phyloP scores from a whole-genome alignment of 64 coral and sea anemone genomes.

The Acropora yongei region DNA sequence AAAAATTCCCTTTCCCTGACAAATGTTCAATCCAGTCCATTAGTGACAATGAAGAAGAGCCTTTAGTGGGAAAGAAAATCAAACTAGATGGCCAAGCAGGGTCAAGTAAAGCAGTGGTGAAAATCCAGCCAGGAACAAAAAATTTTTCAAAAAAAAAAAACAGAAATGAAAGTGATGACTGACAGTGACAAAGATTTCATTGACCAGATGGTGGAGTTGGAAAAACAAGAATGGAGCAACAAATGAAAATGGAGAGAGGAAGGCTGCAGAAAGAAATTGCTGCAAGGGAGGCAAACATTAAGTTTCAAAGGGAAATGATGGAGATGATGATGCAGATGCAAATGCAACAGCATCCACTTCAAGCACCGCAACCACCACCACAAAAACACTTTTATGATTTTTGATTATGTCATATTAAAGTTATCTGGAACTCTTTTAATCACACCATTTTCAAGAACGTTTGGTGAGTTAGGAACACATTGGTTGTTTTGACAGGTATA shows the following conservation, averaged over 20 bases:
- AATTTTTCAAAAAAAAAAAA: slow-evolving; percentile 3
- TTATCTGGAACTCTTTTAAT: slow-evolving; percentile 37
- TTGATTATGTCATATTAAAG: not conserved
- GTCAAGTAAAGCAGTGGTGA: slow-evolving; percentile 34
- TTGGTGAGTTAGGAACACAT: slow-evolving; percentile 1
- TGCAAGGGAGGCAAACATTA: slow-evolving; percentile 26
- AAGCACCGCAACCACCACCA: slow-evolving; percentile 1
- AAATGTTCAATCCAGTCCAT: slow-evolving; percentile 6
- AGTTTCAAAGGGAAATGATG: slow-evolving; percentile 47
- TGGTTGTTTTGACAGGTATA: slow-evolving; percentile 13
- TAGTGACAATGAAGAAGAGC: slow-evolving; percentile 13
- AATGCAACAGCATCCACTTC: slow-evolving; percentile 18
- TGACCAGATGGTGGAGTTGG: slow-evolving; percentile 33
- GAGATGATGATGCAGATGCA: slow-evolving; percentile 50
- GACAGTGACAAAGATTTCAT: slow-evolving; percentile 34
- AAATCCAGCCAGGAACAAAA: slow-evolving; percentile 40
- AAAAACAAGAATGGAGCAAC: slow-evolving; percentile 54
- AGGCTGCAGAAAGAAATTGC: slow-evolving; percentile 41
- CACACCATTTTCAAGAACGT: slow-evolving; percentile 7
- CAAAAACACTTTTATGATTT: not conserved
- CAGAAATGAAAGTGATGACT: slow-evolving; percentile 11
- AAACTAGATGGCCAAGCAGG: slow-evolving; percentile 8
- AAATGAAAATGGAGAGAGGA: slow-evolving; percentile 56
- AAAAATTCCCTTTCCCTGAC: slow-evolving; percentile 10
- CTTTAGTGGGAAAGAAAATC: slow-evolving; percentile 9